Base-by-base conservation (phyloP, 37 sponge, comb jelly and placozoan species). In the Bolinopsis microptera region DNA sequence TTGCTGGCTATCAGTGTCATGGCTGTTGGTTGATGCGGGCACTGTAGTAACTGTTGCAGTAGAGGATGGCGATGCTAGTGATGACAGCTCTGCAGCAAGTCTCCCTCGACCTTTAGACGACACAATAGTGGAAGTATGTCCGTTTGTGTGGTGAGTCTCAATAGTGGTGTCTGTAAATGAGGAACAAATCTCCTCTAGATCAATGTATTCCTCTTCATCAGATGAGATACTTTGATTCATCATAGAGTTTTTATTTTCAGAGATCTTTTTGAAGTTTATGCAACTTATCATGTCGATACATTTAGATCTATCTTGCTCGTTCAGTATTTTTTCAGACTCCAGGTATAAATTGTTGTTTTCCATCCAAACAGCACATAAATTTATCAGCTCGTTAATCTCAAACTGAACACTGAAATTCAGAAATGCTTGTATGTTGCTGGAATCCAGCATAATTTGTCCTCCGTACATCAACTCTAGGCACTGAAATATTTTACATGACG, bases 291-390 rank as follows among this genome's bases (percentile, higher is more conserved):
- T 32, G 13, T 32, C 21, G 0, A 77, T 1, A 16, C 33, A 32
- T 35, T 35, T 77, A 3, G 80, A 32, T 16, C 21, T 32, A 8
- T 77, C 35, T 32, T 27, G 21, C 18, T 77, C 80, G 37, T 35
- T 77, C 18, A 77, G 80, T 34, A 77, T 77, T 16, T 77, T 1
- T 32, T 77, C 80, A 16, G 80, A 77, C 37, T 77, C 80, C 35
- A 21, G 0, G 37, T 5, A 32, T 1, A 77, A 18, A 16, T 38
- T 38, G 3, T n/a, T 39, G 18, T 34, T 41, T 3, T 41, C 61
- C 90, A 86, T 86, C 90, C 90, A 86, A 21, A 86, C 90, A 0
- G 61, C 41, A 40, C 90, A 86, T 1, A 86, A 3, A 48, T 86
- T 41, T 0, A 41, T 24, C 26, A 86, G 90, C 16, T 39, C 41